Evolutionary conservation across 2,113 vertebrate species (phyloP).

Genomic region (Ophiodon elongatus): DNA sequence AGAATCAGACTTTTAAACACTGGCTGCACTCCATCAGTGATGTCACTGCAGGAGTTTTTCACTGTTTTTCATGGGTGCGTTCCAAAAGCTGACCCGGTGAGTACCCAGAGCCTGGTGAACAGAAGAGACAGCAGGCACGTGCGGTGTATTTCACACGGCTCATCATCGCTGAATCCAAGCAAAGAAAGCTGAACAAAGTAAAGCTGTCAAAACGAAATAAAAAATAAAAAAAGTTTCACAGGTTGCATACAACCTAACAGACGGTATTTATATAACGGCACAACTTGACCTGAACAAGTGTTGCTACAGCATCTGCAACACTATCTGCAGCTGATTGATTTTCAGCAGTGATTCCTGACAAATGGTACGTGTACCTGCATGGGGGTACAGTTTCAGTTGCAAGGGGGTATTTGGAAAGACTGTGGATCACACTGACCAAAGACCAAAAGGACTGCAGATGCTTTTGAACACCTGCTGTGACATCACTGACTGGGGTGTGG

Average conservation of each 20-base stretch:
- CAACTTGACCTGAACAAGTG: neutral
- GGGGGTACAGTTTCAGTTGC: too few relatives aligned
- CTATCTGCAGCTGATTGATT: neutral
- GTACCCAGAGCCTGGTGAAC: neutral
- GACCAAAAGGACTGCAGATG: neutral
- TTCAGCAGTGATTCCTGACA: too few relatives aligned
- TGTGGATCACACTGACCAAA: too few relatives aligned
- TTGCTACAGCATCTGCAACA: neutral
- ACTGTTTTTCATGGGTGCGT: too few relatives aligned
- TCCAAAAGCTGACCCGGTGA: neutral
- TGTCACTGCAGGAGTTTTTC: too few relatives aligned
- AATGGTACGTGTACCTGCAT: neutral
- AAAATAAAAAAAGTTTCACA: neutral
- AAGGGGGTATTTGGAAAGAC: too few relatives aligned
- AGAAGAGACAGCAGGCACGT: too few relatives aligned
- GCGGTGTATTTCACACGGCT: neutral
- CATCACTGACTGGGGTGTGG: neutral
- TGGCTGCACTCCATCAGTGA: neutral
- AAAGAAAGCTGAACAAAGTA: neutral
- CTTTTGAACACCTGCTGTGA: slow-evolving; percentile 13
- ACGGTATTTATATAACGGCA: neutral
- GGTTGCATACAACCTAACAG: neutral
- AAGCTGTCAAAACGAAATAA: neutral
- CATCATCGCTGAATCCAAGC: neutral
- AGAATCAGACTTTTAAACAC: neutral